Conservation (phyloP, 2,797 vertebrate species). For the Myotis findleyi region DNA sequence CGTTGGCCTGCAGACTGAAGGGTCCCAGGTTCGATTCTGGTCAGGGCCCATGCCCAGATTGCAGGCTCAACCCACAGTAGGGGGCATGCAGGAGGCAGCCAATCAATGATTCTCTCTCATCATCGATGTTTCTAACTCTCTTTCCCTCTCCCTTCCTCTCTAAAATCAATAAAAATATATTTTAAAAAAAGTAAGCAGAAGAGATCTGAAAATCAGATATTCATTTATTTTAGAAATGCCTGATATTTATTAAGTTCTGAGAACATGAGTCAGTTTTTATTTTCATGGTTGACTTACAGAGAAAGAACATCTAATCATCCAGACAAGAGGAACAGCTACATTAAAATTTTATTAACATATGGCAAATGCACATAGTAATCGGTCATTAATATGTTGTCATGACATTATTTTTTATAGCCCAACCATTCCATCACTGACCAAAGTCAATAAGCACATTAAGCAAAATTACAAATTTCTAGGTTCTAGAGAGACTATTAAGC, state of each 20-base stretch:
- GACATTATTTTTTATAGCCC: background rate
- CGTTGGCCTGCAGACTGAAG: no score
- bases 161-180: no score
- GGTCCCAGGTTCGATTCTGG: no score
- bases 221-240: constrained; percentile 4
- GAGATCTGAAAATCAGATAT: constrained; percentile 1
- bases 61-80: no score
- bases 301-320: constrained; percentile 33
- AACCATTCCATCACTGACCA: background rate
- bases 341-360: constrained; percentile 33
- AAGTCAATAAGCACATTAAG: constrained; percentile 33
- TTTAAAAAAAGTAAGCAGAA: background rate
- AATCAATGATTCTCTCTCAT: no score
- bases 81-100: no score
- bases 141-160: no score
- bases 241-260: constrained; percentile 36
- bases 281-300: constrained; percentile 28
- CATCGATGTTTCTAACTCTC: no score
- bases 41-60: no score
- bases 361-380: constrained; percentile 14
- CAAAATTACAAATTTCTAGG: constrained; percentile 4
- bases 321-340: constrained; percentile 13
- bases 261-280: background rate
- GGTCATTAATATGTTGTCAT: constrained; percentile 23
- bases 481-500: constrained; percentile 30